These are phyloP conservation scores for Schizothorax lantsangensis DNA, from an alignment of 2,797 vertebrate species.

Conservation along the genomic window DNA sequence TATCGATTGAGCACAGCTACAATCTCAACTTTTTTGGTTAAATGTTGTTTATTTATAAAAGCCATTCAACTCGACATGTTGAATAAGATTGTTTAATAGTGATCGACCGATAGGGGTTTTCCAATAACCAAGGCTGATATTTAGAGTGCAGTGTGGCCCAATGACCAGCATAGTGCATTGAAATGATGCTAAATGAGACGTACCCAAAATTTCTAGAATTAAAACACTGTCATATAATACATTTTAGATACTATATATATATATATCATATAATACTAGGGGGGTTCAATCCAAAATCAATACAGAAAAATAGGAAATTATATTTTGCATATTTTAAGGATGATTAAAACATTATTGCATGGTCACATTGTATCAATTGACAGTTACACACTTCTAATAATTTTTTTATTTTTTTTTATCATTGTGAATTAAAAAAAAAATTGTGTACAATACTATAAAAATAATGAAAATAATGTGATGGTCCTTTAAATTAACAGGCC, in stretches of 20 bases:
- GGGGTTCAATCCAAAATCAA: too few relatives aligned
- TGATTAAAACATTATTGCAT: too few relatives aligned
- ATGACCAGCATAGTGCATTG: not conserved
- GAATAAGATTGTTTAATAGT: not conserved
- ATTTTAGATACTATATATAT: too few relatives aligned
- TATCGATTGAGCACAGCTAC: constrained; percentile 9
- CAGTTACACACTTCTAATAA: too few relatives aligned
- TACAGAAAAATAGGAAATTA: too few relatives aligned
- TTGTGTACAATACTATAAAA: not conserved
- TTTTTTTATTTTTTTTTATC: not conserved
- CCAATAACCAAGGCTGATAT: not conserved
- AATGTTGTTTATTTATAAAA: constrained; percentile 18
- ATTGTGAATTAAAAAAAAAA: not conserved
- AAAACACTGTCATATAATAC: not conserved
- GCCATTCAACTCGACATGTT: not conserved
- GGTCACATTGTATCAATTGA: too few relatives aligned
- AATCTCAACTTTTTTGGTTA: constrained; percentile 16
- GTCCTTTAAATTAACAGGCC: not conserved
- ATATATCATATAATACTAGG: too few relatives aligned
- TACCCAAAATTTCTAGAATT: not conserved
- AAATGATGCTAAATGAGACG: not conserved
- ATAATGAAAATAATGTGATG: not conserved
- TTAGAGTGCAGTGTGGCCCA: not conserved
- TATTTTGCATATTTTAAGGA: too few relatives aligned
- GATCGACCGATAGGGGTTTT: not conserved